These are phyloP conservation scores for Bacillus rossius DNA, from an alignment of 1,140 invertebrate genomes.

Conservation along the genomic window DNA sequence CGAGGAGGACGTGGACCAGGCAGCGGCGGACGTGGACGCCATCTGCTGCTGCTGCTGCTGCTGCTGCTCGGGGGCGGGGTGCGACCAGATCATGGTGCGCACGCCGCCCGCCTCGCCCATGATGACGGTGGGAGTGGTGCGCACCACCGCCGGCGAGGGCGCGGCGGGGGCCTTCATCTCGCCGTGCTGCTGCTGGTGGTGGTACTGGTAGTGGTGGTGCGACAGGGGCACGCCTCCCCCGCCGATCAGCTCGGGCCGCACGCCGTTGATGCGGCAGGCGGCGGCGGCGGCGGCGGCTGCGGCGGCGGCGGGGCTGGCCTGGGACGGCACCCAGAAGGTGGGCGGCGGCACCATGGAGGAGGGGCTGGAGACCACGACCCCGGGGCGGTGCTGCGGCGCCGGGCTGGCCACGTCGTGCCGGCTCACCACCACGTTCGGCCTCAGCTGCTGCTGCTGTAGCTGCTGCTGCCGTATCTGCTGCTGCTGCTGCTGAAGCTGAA, in stretches of 20 bases:
- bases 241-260: constrained; percentile 72
- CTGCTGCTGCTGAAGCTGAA: constrained; percentile 21
- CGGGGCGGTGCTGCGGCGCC: constrained; percentile 44
- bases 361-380: constrained; percentile 43
- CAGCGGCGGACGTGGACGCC: neutral
- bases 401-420: constrained; percentile 41
- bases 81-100: constrained; percentile 86
- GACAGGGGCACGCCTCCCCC: constrained; percentile 47
- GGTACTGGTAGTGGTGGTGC: constrained; percentile 29
- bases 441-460: constrained; percentile 37
- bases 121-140: constrained; percentile 78
- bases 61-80: constrained; percentile 41
- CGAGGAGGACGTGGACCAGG: constrained; percentile 9
- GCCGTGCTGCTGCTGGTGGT: constrained; percentile 43
- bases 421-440: constrained; percentile 42
- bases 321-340: constrained; percentile 17
- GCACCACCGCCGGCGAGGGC: constrained; percentile 41
- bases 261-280: constrained; percentile 57
- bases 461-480: constrained; percentile 27
- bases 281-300: constrained; percentile 5
- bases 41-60: constrained; percentile 8
- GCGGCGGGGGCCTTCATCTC: constrained; percentile 52
- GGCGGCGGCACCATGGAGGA: constrained; percentile 28
- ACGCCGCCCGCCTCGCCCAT: constrained; percentile 89
- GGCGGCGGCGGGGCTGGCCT: constrained; percentile 5